Percentiles rank a stretch among this genome's conserved stretches.
phyloP scores from a whole-genome alignment of 2,797 vertebrate species.

The Petrocephalus schoutedeni region DNA sequence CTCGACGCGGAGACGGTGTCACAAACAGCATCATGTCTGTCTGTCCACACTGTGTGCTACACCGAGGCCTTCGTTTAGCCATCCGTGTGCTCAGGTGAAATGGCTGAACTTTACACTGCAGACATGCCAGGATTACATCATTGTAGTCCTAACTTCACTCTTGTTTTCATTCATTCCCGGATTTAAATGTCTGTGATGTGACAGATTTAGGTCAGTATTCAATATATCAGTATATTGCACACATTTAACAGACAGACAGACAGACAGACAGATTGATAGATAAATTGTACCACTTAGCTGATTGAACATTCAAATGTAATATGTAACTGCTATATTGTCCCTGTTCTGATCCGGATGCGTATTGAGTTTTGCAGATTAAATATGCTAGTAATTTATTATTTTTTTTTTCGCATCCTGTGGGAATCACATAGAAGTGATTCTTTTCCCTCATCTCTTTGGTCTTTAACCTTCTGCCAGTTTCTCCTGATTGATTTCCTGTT shows the following conservation, averaged over 20 bases:
- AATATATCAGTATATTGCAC: background rate
- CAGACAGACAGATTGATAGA: background rate
- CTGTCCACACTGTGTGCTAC: conserved; percentile 30
- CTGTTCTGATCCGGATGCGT: background rate
- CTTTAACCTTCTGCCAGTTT: conserved; percentile 26
- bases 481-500: conserved; percentile 19
- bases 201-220: background rate
- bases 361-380: conserved; percentile 3
- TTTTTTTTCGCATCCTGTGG: background rate
- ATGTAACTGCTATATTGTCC: background rate
- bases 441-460: conserved; percentile 1
- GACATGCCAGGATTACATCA: background rate
- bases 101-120: background rate
- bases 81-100: background rate
- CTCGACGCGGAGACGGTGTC: conserved; percentile 30
- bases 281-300: background rate
- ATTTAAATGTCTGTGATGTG: background rate
- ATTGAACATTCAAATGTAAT: background rate
- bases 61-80: conserved; percentile 26
- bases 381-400: background rate
- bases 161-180: too few species aligned
- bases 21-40: conserved; percentile 18
- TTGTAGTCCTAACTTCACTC: background rate
- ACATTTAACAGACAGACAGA: background rate
- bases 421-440: background rate